Evolutionary conservation across 2,113 vertebrate genomes (phyloP), one percentile per base, ranked within the genome.

Genomic region (Ictidomys tridecemlineatus): DNA sequence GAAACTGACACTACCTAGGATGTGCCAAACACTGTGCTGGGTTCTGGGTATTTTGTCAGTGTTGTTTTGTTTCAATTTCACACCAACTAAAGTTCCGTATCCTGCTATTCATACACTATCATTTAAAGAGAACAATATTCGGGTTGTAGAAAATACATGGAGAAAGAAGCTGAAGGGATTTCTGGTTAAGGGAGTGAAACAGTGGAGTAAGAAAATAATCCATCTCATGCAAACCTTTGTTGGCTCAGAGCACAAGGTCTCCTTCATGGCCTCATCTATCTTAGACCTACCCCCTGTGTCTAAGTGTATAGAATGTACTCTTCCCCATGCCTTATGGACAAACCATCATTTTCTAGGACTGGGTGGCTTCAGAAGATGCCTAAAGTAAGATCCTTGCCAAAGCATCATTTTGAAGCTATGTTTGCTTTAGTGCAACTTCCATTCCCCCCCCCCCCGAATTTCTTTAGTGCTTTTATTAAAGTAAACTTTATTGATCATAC

Each of bases 391-490:
- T 78, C 12, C 3, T 91, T 95, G 63, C 28, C 37, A 79, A 90
- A 76, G 8, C 12, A 93, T 39, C 11, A 9, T 87, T 96, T 90
- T 5, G 32, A 92, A 74, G 11, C 8, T 84, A 2, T 76, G 63
- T 26, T 94, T 80, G 34, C 26, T 58, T 72, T 30, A 70, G 20
- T 65, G 28, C 12, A 61, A 53, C 77, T 87, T 91, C 7, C 73
- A 4, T 77, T 63, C 13, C 42, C 37, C 11, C 45, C 11, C 45
- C 45, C 22, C 5, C 18, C 56, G n/a, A 89, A 89, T 89, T 93
- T 95, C 42, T 80, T 90, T 42, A 48, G 37, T 28, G 70, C 1
- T 90, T 91, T 84, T 84, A 94, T 80, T 92, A 77, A 48, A 88
- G 24, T 34, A 67, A 53, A 76, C 39, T 65, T 58, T 93, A 32